Conservation (phyloP, 2,888 invertebrate genomes). For the Drosophila tripunctata region DNA sequence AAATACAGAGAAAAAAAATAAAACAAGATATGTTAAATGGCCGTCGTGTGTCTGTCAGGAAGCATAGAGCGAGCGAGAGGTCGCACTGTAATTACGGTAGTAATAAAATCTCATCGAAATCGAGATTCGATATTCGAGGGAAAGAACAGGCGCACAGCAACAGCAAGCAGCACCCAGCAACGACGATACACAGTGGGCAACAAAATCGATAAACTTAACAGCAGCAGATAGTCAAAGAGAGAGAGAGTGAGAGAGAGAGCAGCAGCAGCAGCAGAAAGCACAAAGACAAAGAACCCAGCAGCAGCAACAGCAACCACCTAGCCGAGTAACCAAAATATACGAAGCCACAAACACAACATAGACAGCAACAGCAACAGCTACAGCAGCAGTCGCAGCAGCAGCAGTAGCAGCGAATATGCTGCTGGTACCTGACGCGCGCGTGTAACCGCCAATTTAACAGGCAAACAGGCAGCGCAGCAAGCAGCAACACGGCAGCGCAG, state of each 20-base stretch:
- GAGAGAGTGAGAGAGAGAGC: too few species aligned
- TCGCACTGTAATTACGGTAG: slow-evolving; percentile 25
- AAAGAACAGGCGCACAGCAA: slow-evolving; percentile 82
- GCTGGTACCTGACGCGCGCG: slow-evolving; percentile 76
- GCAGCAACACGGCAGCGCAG: slow-evolving; percentile 35
- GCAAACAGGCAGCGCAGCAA: slow-evolving; percentile 75
- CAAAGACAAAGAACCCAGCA: slow-evolving; percentile 18
- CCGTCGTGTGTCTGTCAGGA: slow-evolving; percentile 31
- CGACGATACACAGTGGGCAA: slow-evolving; percentile 37
- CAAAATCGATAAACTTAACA: slow-evolving; percentile 60
- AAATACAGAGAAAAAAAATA: slow-evolving; percentile 32
- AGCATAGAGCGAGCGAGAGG: too few species aligned
- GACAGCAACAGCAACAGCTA: slow-evolving; percentile 12
- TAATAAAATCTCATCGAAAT: slow-evolving; percentile 82
- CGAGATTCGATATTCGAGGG: slow-evolving; percentile 84
- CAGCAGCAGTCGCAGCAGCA: slow-evolving; percentile 24
- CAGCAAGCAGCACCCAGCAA: slow-evolving; percentile 43
- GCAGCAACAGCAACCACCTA: slow-evolving; percentile 17
- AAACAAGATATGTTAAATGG: too few species aligned
- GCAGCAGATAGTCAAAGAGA: too few species aligned
- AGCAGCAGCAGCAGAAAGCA: slow-evolving; percentile 16
- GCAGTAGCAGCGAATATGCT: slow-evolving; percentile 27
- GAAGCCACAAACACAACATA: slow-evolving; percentile 18
- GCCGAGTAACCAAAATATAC: slow-evolving; percentile 16
- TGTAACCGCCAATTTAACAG: slow-evolving; percentile 84